A percentile compares a stretch with the other conserved stretches of the same genome.
These are phyloP conservation scores for Drosophila kepulauana DNA, from an alignment of 1,140 invertebrate genomes.

Conservation along the genomic window DNA sequence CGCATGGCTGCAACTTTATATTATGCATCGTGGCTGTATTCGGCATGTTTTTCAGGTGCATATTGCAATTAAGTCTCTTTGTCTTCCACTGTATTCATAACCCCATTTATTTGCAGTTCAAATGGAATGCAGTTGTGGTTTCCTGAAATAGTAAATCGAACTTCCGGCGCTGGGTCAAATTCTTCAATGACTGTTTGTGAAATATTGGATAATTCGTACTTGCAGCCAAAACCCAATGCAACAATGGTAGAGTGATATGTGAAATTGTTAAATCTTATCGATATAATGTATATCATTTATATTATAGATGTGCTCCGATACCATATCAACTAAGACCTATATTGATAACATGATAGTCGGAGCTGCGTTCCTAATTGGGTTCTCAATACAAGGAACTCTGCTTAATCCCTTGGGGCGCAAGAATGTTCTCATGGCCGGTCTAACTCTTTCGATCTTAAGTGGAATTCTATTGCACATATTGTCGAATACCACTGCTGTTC, in stretches of 20 bases:
- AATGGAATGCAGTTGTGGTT: conserved; percentile 85
- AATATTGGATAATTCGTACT: conserved; percentile 55
- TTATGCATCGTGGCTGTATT: conserved; percentile 73
- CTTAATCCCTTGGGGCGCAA: conserved; percentile 81
- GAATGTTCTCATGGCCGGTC: conserved; percentile 67
- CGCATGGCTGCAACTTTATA: conserved; percentile 76
- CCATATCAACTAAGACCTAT: conserved; percentile 78
- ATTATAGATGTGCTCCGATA: conserved; percentile 75
- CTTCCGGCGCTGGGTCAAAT: conserved; percentile 47
- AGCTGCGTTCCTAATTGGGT: conserved; percentile 75
- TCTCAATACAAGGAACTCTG: conserved; percentile 70
- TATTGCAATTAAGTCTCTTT: background rate
- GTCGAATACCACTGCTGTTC: conserved; percentile 63
- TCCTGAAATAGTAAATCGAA: conserved; percentile 84
- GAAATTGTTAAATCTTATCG: background rate
- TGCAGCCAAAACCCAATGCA: conserved; percentile 13
- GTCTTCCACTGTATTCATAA: background rate
- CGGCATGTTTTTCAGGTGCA: conserved; percentile 80
- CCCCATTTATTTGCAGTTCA: conserved; percentile 55
- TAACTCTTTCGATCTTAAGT: conserved; percentile 54
- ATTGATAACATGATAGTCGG: conserved; percentile 84
- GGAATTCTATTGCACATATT: conserved; percentile 76
- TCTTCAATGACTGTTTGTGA: conserved; percentile 66
- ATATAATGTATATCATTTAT: background rate
- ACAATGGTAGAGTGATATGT: conserved; percentile 36